Percentiles rank a stretch among this genome's conserved stretches.
Evolutionary conservation across 2,888 invertebrate genomes (phyloP).

Genomic region (Pristionchus japonicus): DNA sequence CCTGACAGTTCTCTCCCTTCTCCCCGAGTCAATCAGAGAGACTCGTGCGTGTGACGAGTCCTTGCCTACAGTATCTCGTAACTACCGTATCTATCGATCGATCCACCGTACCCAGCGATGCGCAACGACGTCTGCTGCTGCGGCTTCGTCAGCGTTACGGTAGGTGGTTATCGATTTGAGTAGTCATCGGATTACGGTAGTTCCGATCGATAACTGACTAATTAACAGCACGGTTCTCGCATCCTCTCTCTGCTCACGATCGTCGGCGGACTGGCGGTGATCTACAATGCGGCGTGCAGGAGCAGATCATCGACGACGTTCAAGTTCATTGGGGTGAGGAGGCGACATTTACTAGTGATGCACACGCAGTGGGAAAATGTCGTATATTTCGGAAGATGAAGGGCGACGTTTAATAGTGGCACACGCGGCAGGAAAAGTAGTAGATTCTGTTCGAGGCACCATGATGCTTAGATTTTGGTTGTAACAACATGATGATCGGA

Average conservation of each 20-base stretch:
- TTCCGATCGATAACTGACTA: background rate
- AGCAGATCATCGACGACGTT: background rate
- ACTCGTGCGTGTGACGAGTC: background rate
- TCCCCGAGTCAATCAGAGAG: background rate
- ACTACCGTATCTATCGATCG: background rate
- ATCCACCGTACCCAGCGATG: background rate
- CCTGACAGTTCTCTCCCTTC: background rate
- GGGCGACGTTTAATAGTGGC: too few relatives aligned
- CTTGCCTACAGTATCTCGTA: background rate
- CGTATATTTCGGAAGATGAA: too few relatives aligned
- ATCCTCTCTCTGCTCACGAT: background rate
- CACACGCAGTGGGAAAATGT: too few relatives aligned
- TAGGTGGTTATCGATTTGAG: background rate
- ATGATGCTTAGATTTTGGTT: too few relatives aligned
- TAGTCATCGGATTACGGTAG: background rate
- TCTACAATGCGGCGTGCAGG: background rate
- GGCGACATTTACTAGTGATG: too few relatives aligned
- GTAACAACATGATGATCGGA: too few relatives aligned
- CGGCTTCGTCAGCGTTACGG: conserved; percentile 17
- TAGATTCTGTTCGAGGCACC: too few relatives aligned
- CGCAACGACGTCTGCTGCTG: conserved; percentile 36
- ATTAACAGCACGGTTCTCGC: background rate
- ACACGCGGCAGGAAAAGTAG: too few relatives aligned
- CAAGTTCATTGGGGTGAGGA: background rate
- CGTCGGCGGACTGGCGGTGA: background rate